Base-by-base conservation (phyloP, 2,113 vertebrate genomes). In the Ciconia maguari region DNA sequence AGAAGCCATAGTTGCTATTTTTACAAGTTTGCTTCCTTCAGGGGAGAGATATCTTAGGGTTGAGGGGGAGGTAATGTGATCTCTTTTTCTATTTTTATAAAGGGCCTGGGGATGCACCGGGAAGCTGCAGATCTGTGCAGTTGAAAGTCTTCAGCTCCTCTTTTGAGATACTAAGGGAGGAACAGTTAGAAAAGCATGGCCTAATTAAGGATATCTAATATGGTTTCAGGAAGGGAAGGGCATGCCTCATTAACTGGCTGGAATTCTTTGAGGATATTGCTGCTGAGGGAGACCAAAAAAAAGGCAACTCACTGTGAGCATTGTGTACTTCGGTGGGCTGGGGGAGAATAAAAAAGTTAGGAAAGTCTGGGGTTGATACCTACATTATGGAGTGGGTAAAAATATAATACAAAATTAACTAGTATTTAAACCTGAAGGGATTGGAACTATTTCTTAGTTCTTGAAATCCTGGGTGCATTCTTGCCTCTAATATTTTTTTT, bases 121-220 rank as follows among this genome's bases (percentile, higher is more conserved):
- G 91, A 97, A 96, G 93, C 93, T 87, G 91, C 90, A 94, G 96
- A 94, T 95, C 96, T 90, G 58, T 83, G 89, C 91, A 96, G 93
- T 94, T 93, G 93, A 94, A 96, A 97, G 90, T 96, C 87, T 95
- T 97, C 96, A 95, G 91, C 91, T 91, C 55, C 42, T 91, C 95
- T 97, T 93, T 91, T 91, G 89, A 97, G 94, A 87, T 96, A 97
- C 94, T 96, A 82, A 88, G 89, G 94, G 96, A 97, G 95, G 97
- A 97, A 95, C 66, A 86, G 93, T 96, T 84, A 93, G 96, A 97
- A 96, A 97, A 96, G 92, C 95, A 95, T 94, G 95, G 95, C 96
- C 97, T 98, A 97, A 98, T 98, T 97, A 95, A 95, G 90, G 97
- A 94, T 97, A 97, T 97, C 96, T 96, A 97, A 97, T 98, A 97